Evolutionary conservation across 2,113 vertebrate genomes (phyloP).

Genomic region (Eulemur rufifrons): DNA sequence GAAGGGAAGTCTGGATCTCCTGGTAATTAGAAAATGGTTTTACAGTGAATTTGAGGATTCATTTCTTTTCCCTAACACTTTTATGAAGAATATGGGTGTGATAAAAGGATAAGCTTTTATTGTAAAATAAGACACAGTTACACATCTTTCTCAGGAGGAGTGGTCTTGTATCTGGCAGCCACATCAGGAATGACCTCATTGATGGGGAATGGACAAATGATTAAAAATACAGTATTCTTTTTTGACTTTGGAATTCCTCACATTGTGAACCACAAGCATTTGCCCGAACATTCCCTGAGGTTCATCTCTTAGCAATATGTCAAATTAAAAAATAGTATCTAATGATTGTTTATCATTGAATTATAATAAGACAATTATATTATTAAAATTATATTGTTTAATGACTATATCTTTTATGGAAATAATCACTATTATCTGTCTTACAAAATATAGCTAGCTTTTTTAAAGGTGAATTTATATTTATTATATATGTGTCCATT

Average conservation of each 20-base stretch:
- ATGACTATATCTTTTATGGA: constrained; percentile 5
- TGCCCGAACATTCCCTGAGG: neutral
- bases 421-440: constrained; percentile 38
- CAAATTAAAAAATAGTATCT: neutral
- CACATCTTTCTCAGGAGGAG: neutral
- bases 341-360: neutral
- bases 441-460: neutral
- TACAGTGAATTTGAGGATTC: neutral
- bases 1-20: neutral
- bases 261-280: neutral
- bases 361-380: neutral
- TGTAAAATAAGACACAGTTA: neutral
- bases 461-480: neutral
- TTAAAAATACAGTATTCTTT: neutral
- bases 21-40: neutral
- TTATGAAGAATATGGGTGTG: neutral
- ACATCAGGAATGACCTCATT: neutral
- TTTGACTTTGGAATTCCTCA: neutral
- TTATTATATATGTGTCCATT: neutral
- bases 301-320: neutral
- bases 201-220: neutral
- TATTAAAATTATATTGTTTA: constrained; percentile 46
- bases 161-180: neutral
- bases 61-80: neutral
- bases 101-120: neutral